Conservation (phyloP, 2,888 invertebrate species). For the Calameuta pallipes region DNA sequence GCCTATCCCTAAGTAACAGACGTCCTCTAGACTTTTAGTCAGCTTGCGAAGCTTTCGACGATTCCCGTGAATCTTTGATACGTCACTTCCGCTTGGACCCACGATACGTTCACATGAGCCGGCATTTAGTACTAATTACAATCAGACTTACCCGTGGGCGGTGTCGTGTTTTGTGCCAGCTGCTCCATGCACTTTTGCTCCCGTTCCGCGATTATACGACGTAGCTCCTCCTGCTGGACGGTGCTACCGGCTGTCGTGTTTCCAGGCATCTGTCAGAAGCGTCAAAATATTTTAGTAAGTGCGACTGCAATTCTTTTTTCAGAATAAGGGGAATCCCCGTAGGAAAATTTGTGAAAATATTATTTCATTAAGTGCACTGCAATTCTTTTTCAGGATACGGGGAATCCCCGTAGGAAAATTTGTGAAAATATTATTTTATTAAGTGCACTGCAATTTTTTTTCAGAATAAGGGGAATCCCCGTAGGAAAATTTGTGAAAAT, state of each 20-base stretch:
- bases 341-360: too few species aligned
- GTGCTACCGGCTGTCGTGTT: conserved; percentile 54
- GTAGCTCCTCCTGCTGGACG: conserved; percentile 48
- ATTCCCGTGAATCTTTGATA: neutral
- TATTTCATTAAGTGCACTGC: too few species aligned
- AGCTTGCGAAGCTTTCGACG: too few species aligned
- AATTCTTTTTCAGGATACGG: too few species aligned
- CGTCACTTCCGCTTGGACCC: neutral
- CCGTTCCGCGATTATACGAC: conserved; percentile 42
- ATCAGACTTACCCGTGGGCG: conserved; percentile 45
- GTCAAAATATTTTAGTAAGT: neutral
- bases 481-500: neutral
- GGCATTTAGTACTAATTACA: too few species aligned
- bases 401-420: too few species aligned
- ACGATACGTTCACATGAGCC: neutral
- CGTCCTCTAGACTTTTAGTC: too few species aligned
- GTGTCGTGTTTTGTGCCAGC: conserved; percentile 43
- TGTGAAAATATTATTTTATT: too few species aligned
- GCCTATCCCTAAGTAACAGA: neutral
- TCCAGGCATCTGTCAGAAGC: conserved; percentile 45
- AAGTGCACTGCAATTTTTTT: too few species aligned
- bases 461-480: neutral
- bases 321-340: too few species aligned
- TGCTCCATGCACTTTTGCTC: conserved; percentile 46
- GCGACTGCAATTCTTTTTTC: too few species aligned